Evolutionary conservation across 1,140 invertebrate genomes (phyloP), one percentile per base, ranked within the genome.

Genomic region (Phenacoccus solenopsis): DNA sequence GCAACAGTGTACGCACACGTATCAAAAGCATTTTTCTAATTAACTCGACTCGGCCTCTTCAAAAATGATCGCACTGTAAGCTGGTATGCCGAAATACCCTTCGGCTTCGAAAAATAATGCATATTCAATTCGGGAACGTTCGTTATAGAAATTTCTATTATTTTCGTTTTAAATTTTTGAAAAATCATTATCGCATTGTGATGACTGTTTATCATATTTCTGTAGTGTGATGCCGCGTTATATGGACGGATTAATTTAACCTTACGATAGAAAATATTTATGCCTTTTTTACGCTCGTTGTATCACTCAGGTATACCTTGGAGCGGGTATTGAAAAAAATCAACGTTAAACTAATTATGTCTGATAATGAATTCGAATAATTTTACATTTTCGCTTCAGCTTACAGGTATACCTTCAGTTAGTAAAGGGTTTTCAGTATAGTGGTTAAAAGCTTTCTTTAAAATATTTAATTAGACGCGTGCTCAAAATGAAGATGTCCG

Each of bases 1-100:
- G 22, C 59, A 64, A 24, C 59, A 64, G 22, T 64, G 21, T 64
- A 25, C 25, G 25, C 25, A 32, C 5, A 32, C 13, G 13, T 32
- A 49, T 49, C 12, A 64, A 64, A 64, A 64, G 59, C 25, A 64
- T 64, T 64, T 64, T 64, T 64, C 59, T 64, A 64, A 64, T 64
- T 64, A 64, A 64, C 59, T 64, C 59, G 10, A 64, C 38, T 49
- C 38, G 38, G 38, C 16, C 38, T 49, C 12, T 49, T 49, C 38
- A 49, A 49, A 49, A 49, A 49, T 49, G 12, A 49, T n/a, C n/a
- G n/a, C n/a, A n/a, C n/a, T n/a, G n/a, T 49, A 49, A 49, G 38
- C 20, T 49, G 38, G 38, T 49, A 49, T 49, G 38, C 38, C 38
- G 38, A 49, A 16, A 49, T 49, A 49, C 38, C 38, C 38, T 49